Conservation (phyloP, 2,113 vertebrate species). For the Mesoclemmys tuberculata region DNA sequence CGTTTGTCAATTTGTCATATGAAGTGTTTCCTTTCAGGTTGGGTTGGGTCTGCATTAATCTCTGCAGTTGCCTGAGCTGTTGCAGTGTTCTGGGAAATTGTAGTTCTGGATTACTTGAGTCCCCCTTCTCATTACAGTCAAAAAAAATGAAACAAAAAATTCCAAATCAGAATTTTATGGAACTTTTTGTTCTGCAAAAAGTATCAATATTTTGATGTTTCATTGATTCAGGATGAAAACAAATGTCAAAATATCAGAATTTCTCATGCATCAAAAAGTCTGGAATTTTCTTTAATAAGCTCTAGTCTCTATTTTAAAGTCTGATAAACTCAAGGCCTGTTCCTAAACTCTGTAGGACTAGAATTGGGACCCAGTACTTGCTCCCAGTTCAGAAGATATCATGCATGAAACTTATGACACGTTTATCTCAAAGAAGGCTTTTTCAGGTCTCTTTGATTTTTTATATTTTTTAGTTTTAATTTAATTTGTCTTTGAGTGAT, state of each 20-base stretch:
- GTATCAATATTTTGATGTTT: neutral
- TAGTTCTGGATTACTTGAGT: neutral
- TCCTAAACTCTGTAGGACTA: neutral
- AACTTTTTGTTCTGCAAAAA: neutral
- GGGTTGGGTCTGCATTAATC: neutral
- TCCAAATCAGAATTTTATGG: neutral
- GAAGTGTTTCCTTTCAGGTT: neutral
- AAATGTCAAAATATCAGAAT: neutral
- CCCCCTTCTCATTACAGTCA: neutral
- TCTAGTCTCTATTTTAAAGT: neutral
- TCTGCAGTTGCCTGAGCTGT: neutral
- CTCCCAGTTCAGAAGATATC: neutral
- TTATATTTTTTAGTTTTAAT: neutral
- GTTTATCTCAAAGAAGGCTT: conserved; percentile 4
- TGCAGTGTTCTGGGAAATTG: neutral
- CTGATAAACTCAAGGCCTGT: neutral
- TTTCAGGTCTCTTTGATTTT: neutral
- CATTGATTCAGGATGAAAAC: neutral
- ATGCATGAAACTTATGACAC: neutral
- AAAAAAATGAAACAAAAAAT: neutral
- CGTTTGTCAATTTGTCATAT: neutral
- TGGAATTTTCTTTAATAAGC: neutral
- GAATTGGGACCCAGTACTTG: neutral
- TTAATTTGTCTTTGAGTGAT: neutral
- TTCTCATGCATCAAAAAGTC: neutral